phyloP scores from a whole-genome alignment of 2,113 vertebrate genomes.

The Oophaga pumilio region DNA sequence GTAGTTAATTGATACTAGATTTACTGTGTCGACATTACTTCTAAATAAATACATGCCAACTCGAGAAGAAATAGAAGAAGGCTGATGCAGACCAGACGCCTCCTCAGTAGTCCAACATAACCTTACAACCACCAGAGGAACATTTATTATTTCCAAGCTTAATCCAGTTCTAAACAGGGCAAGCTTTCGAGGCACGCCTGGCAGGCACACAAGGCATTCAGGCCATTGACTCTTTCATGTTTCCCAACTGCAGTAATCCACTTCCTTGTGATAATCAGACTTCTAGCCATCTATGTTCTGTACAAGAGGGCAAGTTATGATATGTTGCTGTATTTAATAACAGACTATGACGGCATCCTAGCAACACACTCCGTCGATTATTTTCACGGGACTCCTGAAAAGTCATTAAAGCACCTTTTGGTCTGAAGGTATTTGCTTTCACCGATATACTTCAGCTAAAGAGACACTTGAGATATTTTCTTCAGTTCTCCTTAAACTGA shows the following conservation, averaged over 20 bases:
- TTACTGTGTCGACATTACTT: neutral
- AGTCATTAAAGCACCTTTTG: conserved; percentile 46
- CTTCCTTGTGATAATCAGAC: conserved; percentile 31
- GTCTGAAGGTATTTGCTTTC: conserved; percentile 42
- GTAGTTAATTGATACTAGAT: neutral
- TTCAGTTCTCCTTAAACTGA: neutral
- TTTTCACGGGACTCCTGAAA: neutral
- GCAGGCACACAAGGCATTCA: conserved; percentile 3
- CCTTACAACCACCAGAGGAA: neutral
- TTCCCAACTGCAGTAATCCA: conserved; percentile 5
- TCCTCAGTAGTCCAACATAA: neutral
- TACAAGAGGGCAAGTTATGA: conserved; percentile 44
- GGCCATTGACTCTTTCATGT: neutral
- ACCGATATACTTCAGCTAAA: conserved; percentile 42
- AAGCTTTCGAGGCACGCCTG: conserved; percentile 28
- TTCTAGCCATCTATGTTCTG: conserved; percentile 16
- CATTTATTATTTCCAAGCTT: neutral
- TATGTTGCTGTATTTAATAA: conserved; percentile 54
- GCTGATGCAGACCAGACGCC: neutral
- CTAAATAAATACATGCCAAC: neutral
- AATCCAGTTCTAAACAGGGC: neutral
- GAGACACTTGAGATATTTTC: conserved; percentile 40
- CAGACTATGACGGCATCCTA: conserved; percentile 38
- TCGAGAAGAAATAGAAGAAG: neutral
- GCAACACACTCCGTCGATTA: conserved; percentile 30